phyloP scores from a whole-genome alignment of 2,113 vertebrate genomes.

The Poecilia latipinna region DNA sequence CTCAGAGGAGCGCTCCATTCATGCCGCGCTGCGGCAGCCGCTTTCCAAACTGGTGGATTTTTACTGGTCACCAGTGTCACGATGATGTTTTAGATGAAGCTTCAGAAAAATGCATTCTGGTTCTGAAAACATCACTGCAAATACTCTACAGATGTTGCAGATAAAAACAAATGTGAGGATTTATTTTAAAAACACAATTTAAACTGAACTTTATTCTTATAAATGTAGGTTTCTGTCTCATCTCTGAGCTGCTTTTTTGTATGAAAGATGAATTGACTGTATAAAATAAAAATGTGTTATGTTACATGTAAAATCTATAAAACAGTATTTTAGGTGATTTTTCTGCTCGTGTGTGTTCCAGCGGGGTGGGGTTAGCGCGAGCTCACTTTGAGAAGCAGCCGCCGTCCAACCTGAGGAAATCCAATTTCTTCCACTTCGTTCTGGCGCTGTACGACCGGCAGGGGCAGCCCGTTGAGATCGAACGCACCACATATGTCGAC shows the following conservation, averaged over 20 bases:
- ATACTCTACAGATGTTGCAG: background rate
- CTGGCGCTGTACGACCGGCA: constrained; percentile 91
- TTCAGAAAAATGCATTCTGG: background rate
- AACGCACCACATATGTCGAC: constrained; percentile 88
- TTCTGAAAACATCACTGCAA: background rate
- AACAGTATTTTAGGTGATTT: background rate
- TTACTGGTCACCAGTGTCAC: background rate
- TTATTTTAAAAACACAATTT: background rate
- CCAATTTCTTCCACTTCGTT: constrained; percentile 82
- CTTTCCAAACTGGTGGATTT: background rate
- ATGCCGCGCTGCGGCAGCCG: background rate
- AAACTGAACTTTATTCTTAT: background rate
- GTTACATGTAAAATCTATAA: background rate
- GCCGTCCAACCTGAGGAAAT: constrained; percentile 83
- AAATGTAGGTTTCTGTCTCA: background rate
- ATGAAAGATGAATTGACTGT: background rate
- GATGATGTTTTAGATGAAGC: background rate
- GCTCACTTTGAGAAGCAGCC: constrained; percentile 95
- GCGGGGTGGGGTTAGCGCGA: constrained; percentile 87
- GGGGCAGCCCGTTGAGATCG: constrained; percentile 91
- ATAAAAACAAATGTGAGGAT: background rate
- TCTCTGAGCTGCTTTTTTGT: background rate
- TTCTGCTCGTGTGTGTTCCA: constrained; percentile 50
- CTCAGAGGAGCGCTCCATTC: constrained; percentile 5
- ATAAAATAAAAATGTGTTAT: background rate